Percentiles rank a stretch among this genome's conserved stretches.
Evolutionary conservation across 2,888 invertebrate genomes (phyloP).

Genomic region (Cepaea hortensis): DNA sequence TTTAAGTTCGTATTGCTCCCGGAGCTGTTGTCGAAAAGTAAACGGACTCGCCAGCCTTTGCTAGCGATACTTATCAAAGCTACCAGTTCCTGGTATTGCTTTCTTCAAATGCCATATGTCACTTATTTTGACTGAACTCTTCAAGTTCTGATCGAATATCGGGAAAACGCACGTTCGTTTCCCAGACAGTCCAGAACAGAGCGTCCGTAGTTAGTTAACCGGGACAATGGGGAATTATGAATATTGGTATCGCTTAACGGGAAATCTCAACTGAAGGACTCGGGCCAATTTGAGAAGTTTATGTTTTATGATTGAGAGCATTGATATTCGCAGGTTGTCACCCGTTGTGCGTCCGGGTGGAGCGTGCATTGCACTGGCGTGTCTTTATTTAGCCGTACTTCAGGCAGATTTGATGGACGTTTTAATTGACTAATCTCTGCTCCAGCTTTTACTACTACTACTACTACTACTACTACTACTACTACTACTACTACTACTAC

Average conservation of each 20-base stretch:
- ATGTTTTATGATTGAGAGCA: too few species aligned
- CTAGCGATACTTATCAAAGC: constrained; percentile 25
- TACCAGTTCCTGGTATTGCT: neutral
- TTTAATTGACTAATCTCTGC: too few species aligned
- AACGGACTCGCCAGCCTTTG: constrained; percentile 10
- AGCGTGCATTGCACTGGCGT: too few species aligned
- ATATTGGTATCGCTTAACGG: constrained; percentile 1
- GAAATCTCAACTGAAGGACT: neutral
- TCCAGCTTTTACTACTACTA: too few species aligned
- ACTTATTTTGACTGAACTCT: neutral
- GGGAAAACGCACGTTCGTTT: neutral
- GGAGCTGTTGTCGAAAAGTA: constrained; percentile 14
- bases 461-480: too few species aligned
- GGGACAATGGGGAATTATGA: neutral
- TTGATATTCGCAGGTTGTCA: too few species aligned
- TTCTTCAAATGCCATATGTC: constrained; percentile 26
- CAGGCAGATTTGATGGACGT: too few species aligned
- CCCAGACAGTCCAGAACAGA: neutral
- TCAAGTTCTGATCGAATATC: constrained; percentile 12
- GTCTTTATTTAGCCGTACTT: too few species aligned
- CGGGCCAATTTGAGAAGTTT: too few species aligned
- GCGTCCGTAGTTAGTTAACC: constrained; percentile 9
- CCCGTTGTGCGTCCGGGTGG: too few species aligned
- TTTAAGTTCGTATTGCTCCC: constrained; percentile 4
- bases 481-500: too few species aligned